Conservation (phyloP, 2,888 invertebrate species). For the Pasiphila rectangulata region DNA sequence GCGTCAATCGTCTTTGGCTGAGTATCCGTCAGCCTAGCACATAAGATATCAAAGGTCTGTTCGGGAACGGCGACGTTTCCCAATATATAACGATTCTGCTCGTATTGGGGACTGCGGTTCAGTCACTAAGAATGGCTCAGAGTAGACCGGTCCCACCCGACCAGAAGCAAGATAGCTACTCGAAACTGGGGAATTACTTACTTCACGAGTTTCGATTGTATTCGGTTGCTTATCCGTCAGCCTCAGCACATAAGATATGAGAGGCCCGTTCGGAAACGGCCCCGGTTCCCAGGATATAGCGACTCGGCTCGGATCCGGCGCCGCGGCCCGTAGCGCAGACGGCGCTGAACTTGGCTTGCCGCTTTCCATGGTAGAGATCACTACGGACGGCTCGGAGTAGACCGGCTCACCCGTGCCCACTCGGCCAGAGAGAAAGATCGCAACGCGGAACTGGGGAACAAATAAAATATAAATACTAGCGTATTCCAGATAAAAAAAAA, state of each 20-base stretch:
- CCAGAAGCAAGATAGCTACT: no score
- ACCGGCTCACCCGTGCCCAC: slow-evolving; percentile 85
- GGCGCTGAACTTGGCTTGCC: slow-evolving; percentile 90
- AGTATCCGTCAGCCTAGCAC: no score
- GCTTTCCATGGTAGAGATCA: slow-evolving; percentile 86
- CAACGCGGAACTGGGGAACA: slow-evolving; percentile 93
- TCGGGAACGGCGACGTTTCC: no score
- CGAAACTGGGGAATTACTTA: no score
- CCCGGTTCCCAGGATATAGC: slow-evolving; percentile 95
- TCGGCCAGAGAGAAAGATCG: slow-evolving; percentile 86
- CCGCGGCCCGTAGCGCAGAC: slow-evolving; percentile 86
- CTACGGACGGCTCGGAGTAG: slow-evolving; percentile 87
- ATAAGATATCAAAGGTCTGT: no score
- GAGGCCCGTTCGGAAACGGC: slow-evolving; percentile 91
- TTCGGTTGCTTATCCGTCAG: slow-evolving; percentile 81
- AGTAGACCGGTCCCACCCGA: no score
- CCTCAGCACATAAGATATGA: slow-evolving; percentile 91
- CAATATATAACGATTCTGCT: no score
- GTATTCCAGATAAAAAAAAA: no score
- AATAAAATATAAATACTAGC: no score
- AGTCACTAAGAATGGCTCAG: no score
- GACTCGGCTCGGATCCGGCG: slow-evolving; percentile 90
- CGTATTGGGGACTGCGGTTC: no score
- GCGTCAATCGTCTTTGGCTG: no score
- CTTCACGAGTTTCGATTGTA: slow-evolving; percentile 84